Base-by-base conservation (phyloP, 2,888 invertebrate species). In the Mythimna loreyi region DNA sequence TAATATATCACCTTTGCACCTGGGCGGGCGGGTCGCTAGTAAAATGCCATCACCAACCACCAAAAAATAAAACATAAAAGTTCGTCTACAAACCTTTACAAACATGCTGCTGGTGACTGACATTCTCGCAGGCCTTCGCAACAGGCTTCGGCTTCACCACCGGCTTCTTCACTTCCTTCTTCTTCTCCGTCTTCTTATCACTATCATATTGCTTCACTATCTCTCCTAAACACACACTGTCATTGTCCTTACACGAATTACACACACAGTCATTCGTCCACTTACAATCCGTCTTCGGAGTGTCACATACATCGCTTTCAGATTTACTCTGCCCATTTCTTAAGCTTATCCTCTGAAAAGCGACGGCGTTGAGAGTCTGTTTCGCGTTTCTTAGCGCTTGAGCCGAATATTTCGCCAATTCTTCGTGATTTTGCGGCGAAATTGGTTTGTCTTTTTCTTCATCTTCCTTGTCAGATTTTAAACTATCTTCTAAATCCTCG, bases 251-350 rank as follows among this genome's bases (percentile, higher is more conserved):
- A 43, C 95, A 95, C 0, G 90, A 86, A 1, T 80, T 87, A 40
- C 95, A 95, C 0, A 89, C 83, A 58, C 95, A 95, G 21, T 96
- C 95, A 4, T 90, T 94, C 0, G 96, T 95, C 91, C 93, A 95
- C 55, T 95, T 95, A 72, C 95, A 96, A 8, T 93, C 94, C 0
- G 84, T 91, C 52, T 92, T 92, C 0, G 94, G 94, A 0, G 92
- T 93, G 49, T 94, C 94, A n/a, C 94, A 94, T 0, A 91, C 90
- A 2, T 95, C 95, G 1, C 91, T 91, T 3, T 95, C 95, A 0
- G 93, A 93, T 21, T 94, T 94, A 0, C 90, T 91, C 16, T 93
- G 93, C 0, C 93, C 93, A 9, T 92, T 94, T 0, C 91, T 40
- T 0, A 74, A 78, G 16, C 90, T 87, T 66, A 94, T 91, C 19